A percentile compares a stretch with the other conserved stretches of the same genome.
Conservation (phyloP, 1,140 invertebrate genomes). For the Teleopsis dalmanni region DNA sequence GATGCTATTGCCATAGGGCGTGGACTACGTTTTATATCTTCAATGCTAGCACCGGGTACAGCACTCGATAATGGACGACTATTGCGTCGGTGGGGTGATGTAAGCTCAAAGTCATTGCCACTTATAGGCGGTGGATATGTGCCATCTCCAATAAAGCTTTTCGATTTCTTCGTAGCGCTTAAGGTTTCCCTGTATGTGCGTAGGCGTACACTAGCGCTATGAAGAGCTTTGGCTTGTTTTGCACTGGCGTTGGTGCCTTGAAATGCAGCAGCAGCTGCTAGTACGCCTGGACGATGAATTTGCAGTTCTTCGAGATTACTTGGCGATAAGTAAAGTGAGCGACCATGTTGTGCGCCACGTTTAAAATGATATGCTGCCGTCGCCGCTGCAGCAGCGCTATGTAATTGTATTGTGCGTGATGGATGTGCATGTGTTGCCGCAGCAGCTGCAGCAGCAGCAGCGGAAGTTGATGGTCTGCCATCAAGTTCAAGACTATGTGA, state of each 20-base stretch:
- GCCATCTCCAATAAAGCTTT: slow-evolving; percentile 40
- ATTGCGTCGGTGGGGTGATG: slow-evolving; percentile 42
- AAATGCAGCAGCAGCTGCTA: slow-evolving; percentile 34
- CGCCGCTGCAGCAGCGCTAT: slow-evolving; percentile 36
- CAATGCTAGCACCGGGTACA: slow-evolving; percentile 20
- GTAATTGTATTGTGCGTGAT: slow-evolving; percentile 26
- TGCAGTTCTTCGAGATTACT: slow-evolving; percentile 38
- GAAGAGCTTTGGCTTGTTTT: slow-evolving; percentile 40
- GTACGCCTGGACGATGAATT: slow-evolving; percentile 32
- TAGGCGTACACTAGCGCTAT: slow-evolving; percentile 39
- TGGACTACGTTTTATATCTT: slow-evolving; percentile 41
- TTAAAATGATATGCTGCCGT: slow-evolving; percentile 40
- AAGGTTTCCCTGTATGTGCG: slow-evolving; percentile 38
- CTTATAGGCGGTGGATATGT: slow-evolving; percentile 15
- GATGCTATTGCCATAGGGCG: slow-evolving; percentile 24
- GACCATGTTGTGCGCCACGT: slow-evolving; percentile 34
- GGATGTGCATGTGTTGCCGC: slow-evolving; percentile 13
- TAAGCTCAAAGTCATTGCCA: slow-evolving; percentile 38
- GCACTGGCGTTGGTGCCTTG: slow-evolving; percentile 40
- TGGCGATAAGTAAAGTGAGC: slow-evolving; percentile 39
- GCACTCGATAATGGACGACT: slow-evolving; percentile 38
- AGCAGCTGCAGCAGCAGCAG: slow-evolving; percentile 21
- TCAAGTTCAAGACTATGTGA: slow-evolving; percentile 41
- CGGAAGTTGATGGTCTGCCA: slow-evolving; percentile 31
- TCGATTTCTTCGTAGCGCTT: slow-evolving; percentile 42